Conservation (phyloP, 2,797 vertebrate genomes). For the Sardinella longiceps region DNA sequence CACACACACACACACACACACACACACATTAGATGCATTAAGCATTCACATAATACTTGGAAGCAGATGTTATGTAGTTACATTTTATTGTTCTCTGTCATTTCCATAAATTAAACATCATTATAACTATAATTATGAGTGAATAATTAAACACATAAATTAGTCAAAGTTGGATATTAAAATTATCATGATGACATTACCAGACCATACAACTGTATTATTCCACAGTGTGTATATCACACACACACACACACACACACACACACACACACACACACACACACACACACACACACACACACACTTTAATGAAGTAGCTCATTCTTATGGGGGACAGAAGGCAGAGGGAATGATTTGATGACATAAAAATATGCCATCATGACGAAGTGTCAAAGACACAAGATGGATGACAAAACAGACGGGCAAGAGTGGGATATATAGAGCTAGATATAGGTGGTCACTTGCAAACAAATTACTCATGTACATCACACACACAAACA, state of each 20-base stretch:
- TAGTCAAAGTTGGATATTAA: conserved; percentile 50
- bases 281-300: too few species aligned
- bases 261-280: too few species aligned
- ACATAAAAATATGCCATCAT: too few species aligned
- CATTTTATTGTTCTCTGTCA: conserved; percentile 55
- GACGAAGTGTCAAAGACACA: too few species aligned
- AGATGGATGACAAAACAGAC: too few species aligned
- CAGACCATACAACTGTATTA: conserved; percentile 50
- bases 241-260: too few species aligned
- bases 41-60: background rate
- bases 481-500: too few species aligned
- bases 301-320: too few species aligned
- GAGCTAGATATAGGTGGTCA: conserved; percentile 4
- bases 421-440: conserved; percentile 50
- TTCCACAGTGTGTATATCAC: conserved; percentile 52
- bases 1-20: background rate
- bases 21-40: background rate
- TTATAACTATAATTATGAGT: conserved; percentile 64
- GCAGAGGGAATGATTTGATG: too few species aligned
- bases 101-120: conserved; percentile 62
- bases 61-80: background rate
- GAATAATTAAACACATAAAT: conserved; percentile 63
- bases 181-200: background rate
- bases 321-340: too few species aligned
- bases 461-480: too few species aligned